Evolutionary conservation across 2,888 invertebrate species (phyloP).

Genomic region (Thereva unica): DNA sequence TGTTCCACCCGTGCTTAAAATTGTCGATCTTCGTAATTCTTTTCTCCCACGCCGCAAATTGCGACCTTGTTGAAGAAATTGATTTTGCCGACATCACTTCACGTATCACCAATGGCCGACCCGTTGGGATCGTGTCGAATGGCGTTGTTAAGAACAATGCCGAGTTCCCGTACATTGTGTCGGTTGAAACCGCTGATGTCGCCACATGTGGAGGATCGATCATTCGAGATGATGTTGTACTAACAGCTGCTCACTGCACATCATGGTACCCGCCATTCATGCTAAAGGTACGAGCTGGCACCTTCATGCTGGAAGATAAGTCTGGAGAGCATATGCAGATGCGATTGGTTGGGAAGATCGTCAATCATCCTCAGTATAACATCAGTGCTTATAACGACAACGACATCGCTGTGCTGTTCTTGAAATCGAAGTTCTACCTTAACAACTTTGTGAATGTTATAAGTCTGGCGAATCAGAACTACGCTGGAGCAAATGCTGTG

Average conservation of each 20-base stretch:
- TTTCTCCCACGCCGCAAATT: no score
- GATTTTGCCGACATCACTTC: no score
- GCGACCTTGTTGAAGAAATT: no score
- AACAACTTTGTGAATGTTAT: constrained; percentile 5
- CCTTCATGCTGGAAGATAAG: neutral
- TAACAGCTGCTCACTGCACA: constrained; percentile 26
- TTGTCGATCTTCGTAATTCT: no score
- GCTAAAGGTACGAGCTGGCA: constrained; percentile 15
- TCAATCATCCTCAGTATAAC: constrained; percentile 17
- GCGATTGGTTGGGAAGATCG: constrained; percentile 4
- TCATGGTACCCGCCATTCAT: neutral
- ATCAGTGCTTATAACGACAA: constrained; percentile 16
- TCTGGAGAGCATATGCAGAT: constrained; percentile 4
- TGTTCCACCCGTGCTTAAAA: no score
- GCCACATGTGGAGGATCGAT: constrained; percentile 21
- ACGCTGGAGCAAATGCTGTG: constrained; percentile 7
- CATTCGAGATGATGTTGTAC: constrained; percentile 3
- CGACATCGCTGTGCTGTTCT: constrained; percentile 13
- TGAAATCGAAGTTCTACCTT: constrained; percentile 9
- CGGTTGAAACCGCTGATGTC: constrained; percentile 11
- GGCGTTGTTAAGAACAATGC: constrained; percentile 9
- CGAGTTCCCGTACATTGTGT: constrained; percentile 19
- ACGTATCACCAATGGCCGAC: no score
- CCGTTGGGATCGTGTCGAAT: neutral
- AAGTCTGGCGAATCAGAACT: neutral